Percentiles rank a stretch among this genome's conserved stretches.
These are phyloP conservation scores for Syngnathus rostellatus DNA, from an alignment of 2,797 vertebrate species.

Conservation along the genomic window DNA sequence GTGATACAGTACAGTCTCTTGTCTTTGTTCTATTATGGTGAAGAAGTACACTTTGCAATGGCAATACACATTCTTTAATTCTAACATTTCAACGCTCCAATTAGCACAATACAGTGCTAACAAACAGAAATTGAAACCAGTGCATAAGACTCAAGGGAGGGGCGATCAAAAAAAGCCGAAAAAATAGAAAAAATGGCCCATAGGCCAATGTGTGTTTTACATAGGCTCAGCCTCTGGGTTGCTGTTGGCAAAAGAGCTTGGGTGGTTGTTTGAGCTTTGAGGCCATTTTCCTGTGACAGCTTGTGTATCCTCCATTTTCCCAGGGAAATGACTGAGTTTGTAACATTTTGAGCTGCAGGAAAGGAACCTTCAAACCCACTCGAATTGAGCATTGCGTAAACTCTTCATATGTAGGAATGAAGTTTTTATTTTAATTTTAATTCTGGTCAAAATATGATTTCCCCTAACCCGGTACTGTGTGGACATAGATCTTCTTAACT, in stretches of 20 bases:
- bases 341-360: constrained; percentile 11
- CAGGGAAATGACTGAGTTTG: constrained; percentile 9
- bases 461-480: background rate
- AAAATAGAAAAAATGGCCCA: constrained; percentile 59
- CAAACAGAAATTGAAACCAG: constrained; percentile 42
- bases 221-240: constrained; percentile 71
- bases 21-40: too few species aligned
- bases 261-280: constrained; percentile 61
- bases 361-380: background rate
- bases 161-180: constrained; percentile 40
- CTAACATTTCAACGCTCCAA: background rate
- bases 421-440: background rate
- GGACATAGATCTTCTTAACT: background rate
- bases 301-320: constrained; percentile 34
- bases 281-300: constrained; percentile 61
- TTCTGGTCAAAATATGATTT: background rate
- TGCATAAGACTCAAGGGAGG: constrained; percentile 53
- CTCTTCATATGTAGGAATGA: too few species aligned
- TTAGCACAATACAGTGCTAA: constrained; percentile 25
- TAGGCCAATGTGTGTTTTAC: constrained; percentile 75
- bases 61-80: background rate
- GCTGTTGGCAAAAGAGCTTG: constrained; percentile 71
- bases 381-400: too few species aligned
- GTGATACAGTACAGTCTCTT: too few species aligned
- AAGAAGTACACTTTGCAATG: background rate